These are phyloP conservation scores for Acromyrmex echinatior DNA, from an alignment of 1,140 invertebrate genomes.

Conservation along the genomic window DNA sequence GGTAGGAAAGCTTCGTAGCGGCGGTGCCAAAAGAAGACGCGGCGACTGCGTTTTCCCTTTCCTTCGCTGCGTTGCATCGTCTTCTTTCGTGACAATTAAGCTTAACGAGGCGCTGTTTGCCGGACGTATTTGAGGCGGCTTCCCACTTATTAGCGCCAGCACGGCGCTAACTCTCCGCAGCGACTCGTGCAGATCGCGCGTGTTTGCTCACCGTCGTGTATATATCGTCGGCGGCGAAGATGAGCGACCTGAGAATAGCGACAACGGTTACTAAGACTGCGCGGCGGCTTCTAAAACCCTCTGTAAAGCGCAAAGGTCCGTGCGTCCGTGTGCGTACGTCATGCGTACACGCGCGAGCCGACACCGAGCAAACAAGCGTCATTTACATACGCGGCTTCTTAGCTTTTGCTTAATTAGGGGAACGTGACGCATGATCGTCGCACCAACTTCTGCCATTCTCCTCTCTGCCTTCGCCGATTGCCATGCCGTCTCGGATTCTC, in stretches of 20 bases:
- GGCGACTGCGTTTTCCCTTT: conserved; percentile 19
- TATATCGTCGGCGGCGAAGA: conserved; percentile 29
- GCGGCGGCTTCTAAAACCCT: conserved; percentile 46
- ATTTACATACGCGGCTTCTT: conserved; percentile 75
- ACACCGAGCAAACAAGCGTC: conserved; percentile 69
- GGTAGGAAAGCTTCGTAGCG: conserved; percentile 14
- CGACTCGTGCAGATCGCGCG: conserved; percentile 72
- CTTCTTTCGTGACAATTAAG: conserved; percentile 79
- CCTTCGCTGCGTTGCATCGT: conserved; percentile 11
- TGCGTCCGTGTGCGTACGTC: conserved; percentile 40
- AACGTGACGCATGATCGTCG: conserved; percentile 56
- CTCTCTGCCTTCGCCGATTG: background rate
- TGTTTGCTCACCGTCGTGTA: conserved; percentile 74
- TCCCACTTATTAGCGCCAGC: conserved; percentile 81
- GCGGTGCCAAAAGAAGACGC: conserved; percentile 37
- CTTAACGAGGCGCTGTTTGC: conserved; percentile 81
- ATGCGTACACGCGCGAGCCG: conserved; percentile 48
- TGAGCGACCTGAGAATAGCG: background rate
- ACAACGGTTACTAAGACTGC: conserved; percentile 41
- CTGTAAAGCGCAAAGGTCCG: conserved; percentile 10
- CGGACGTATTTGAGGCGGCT: conserved; percentile 80
- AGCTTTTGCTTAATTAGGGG: conserved; percentile 75
- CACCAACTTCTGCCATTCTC: conserved; percentile 19
- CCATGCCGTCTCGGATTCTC: background rate
- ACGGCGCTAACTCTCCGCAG: conserved; percentile 76